Percentiles rank a stretch among this genome's conserved stretches.
These are phyloP conservation scores for Tetramorium bicarinatum DNA, from an alignment of 2,888 invertebrate species.

Conservation along the genomic window DNA sequence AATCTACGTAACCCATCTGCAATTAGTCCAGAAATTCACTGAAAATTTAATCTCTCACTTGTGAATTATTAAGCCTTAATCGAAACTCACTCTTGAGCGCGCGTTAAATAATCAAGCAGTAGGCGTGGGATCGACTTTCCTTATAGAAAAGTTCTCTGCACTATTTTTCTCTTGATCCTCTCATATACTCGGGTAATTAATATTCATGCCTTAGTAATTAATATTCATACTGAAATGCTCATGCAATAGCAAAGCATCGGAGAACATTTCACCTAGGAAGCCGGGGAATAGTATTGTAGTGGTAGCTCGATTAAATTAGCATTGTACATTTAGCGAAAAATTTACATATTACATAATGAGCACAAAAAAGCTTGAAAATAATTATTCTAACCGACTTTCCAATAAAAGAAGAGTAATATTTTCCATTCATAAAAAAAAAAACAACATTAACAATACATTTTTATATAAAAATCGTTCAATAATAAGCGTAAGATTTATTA, in stretches of 20 bases:
- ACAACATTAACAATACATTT: background rate
- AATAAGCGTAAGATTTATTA: background rate
- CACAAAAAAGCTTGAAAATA: background rate
- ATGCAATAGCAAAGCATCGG: constrained; percentile 8
- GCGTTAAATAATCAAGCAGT: constrained; percentile 23
- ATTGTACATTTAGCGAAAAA: constrained; percentile 1
- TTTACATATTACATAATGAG: background rate
- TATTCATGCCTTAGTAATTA: constrained; percentile 11
- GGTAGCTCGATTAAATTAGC: constrained; percentile 20
- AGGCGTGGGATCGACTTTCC: background rate
- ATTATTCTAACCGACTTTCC: no score
- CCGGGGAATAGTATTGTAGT: background rate
- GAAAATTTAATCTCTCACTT: constrained; percentile 20
- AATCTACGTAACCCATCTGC: constrained; percentile 23
- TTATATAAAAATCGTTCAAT: background rate
- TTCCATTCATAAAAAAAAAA: background rate
- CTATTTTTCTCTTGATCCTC: background rate
- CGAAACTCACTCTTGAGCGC: background rate
- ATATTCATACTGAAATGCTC: constrained; percentile 23
- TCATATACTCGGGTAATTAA: constrained; percentile 13
- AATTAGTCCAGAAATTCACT: constrained; percentile 31
- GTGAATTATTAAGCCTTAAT: constrained; percentile 43
- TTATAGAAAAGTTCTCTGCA: background rate
- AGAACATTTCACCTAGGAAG: constrained; percentile 20
- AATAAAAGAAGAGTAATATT: background rate